Evolutionary conservation across 2,888 invertebrate species (phyloP), one percentile per base, ranked within the genome.

Genomic region (Gibbula magus): DNA sequence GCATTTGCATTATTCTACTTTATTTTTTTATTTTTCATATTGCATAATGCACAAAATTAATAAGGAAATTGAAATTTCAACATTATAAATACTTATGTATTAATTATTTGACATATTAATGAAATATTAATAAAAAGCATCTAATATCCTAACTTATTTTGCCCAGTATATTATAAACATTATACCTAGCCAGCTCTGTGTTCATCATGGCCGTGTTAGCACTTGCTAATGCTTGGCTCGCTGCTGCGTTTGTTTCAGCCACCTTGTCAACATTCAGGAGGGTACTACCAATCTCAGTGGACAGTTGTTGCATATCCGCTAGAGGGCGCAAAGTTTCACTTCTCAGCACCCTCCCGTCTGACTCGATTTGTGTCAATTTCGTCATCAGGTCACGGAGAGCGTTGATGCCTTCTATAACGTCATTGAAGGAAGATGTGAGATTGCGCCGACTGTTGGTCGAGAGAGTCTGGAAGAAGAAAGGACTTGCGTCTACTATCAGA

Each of bases 161-260:
- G 10, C 16, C 16, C 16, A 52, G 52, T 13, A 52, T 2, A 54
- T 10, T 54, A 10, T 3, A 10, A 54, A 54, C 5, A n/a, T 75
- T 78, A 75, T 67, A 81, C 81, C 66, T 22, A 13, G 81, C 81
- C 61, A 75, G 45, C 52, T 70, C 35, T 10, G 81, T 79, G 45
- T 76, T 56, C 35, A 35, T 66, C 35, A 77, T 39, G 0, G 67
- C 77, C 20, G 73, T 20, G 20, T 51, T n/a, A 13, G 81, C 81
- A 7, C 53, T 77, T 1, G 0, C 56, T 0, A 77, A 51, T 5
- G 77, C 81, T 54, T 73, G 32, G 35, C 51, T 20, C 8, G 81
- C 81, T 56, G 52, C 54, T 22, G 52, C 22, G 32, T 77, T 78
- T 35, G 79, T 75, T n/a, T 20, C 13, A 13, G n/a, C 61, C 18